These are phyloP conservation scores for Peromyscus eremicus DNA, from an alignment of 2,797 vertebrate species.

Conservation along the genomic window DNA sequence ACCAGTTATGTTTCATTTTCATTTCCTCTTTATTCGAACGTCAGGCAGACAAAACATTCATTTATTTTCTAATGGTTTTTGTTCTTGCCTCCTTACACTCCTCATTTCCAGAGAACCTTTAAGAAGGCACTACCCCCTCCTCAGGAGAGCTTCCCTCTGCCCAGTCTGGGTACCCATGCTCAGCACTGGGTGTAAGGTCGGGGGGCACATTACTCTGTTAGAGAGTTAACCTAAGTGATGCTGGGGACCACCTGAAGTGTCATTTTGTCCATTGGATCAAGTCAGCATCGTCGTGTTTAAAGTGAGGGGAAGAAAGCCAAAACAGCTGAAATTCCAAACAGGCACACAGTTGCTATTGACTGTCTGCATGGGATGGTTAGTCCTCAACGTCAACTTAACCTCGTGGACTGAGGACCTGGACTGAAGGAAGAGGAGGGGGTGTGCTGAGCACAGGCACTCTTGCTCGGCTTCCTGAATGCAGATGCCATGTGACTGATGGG, in stretches of 20 bases:
- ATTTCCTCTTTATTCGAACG: conserved; percentile 34
- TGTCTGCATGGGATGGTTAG: background rate
- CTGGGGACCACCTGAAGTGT: background rate
- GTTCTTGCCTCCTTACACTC: background rate
- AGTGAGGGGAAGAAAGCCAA: background rate
- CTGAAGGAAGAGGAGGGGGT: background rate
- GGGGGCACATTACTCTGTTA: background rate
- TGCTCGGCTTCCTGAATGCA: background rate
- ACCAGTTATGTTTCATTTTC: background rate
- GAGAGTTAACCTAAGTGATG: background rate
- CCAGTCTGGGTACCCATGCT: background rate
- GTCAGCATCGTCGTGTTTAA: background rate
- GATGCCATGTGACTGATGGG: background rate
- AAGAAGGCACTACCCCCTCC: fast-evolving
- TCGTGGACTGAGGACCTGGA: background rate
- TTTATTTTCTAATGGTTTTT: conserved; percentile 13
- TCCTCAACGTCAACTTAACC: background rate
- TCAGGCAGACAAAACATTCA: background rate
- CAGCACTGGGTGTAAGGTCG: background rate
- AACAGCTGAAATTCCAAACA: background rate
- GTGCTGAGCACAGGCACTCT: background rate
- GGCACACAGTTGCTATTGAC: background rate
- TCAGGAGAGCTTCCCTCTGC: background rate
- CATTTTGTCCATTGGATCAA: background rate
- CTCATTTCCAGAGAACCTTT: background rate